Evolutionary conservation across 53 echinoderm and acorn worm species (phyloP).

Genomic region (Henricia sp.): DNA sequence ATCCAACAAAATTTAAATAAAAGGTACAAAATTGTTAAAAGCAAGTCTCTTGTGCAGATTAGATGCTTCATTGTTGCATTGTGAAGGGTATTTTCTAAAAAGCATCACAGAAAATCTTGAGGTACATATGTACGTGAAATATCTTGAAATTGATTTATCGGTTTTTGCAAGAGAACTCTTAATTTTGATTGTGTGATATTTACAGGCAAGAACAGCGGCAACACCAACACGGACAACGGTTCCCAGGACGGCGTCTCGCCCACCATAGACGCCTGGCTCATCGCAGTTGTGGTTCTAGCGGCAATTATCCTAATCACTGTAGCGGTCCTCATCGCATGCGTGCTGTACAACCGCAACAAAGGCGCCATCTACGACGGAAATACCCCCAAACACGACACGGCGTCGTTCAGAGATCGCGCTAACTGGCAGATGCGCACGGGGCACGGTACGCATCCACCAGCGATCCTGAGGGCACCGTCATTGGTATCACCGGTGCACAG

Average conservation of each 20-base stretch:
- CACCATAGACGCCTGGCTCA: constrained; percentile 53
- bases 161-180: too few species aligned
- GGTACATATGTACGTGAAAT: too few species aligned
- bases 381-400: too few species aligned
- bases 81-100: too few species aligned
- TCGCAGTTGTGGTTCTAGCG: constrained; percentile 52
- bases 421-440: constrained; percentile 61
- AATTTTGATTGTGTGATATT: too few species aligned
- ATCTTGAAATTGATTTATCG: too few species aligned
- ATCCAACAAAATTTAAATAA: too few species aligned
- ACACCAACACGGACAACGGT: background rate
- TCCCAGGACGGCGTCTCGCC: background rate
- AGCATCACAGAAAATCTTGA: too few species aligned
- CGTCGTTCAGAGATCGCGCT: too few species aligned
- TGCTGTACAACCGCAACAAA: constrained; percentile 58
- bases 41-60: too few species aligned
- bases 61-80: too few species aligned
- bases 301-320: constrained; percentile 59
- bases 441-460: constrained; percentile 24
- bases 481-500: background rate
- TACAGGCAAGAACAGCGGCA: constrained; percentile 5
- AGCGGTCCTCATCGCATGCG: constrained; percentile 31
- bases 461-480: background rate
- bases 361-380: background rate
- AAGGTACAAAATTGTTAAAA: too few species aligned